phyloP scores from a whole-genome alignment of 2,113 vertebrate species.

The Eolophus roseicapilla region DNA sequence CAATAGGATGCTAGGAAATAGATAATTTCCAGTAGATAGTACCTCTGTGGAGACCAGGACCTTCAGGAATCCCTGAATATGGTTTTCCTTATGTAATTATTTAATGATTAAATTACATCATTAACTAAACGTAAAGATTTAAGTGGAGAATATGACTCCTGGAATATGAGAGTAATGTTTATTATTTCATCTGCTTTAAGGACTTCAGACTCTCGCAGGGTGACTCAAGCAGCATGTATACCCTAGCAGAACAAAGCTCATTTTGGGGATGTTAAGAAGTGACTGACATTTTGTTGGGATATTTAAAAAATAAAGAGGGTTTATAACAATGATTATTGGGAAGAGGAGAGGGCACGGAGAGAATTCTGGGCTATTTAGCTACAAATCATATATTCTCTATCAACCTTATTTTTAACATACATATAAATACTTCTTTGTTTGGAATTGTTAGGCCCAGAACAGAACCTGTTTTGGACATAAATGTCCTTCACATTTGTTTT shows the following conservation, averaged over 20 bases:
- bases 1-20: not conserved
- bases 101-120: not conserved
- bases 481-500: not conserved
- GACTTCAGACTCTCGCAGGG: not conserved
- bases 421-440: not conserved
- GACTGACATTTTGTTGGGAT: not conserved
- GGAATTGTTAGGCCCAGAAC: not conserved
- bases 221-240: not conserved
- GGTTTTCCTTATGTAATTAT: not conserved
- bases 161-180: not conserved
- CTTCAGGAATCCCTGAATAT: not conserved
- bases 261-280: not conserved
- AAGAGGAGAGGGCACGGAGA: not conserved
- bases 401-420: not conserved
- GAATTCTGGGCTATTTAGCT: not conserved
- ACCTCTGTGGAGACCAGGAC: not conserved
- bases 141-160: not conserved
- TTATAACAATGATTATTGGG: not conserved
- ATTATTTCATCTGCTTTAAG: not conserved
- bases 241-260: not conserved
- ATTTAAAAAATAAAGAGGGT: not conserved
- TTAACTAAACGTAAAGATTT: not conserved
- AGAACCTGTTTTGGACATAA: not conserved
- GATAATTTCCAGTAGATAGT: not conserved
- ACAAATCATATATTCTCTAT: not conserved